These are phyloP conservation scores for Semaprochilodus insignis DNA, from an alignment of 2,797 vertebrate species.

Conservation along the genomic window DNA sequence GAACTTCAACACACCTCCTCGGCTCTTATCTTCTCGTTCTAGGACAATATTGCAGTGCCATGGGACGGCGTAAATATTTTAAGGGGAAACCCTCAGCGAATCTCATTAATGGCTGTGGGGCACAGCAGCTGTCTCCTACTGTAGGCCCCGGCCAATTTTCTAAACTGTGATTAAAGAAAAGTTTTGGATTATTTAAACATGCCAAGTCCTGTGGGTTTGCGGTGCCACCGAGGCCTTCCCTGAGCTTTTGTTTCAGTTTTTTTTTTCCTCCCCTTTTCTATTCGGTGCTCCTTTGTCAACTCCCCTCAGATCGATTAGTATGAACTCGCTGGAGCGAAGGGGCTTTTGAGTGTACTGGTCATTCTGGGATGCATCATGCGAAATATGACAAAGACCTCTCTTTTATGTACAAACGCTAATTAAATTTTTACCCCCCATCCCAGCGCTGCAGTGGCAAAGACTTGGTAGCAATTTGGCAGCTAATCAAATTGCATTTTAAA, in stretches of 20 bases:
- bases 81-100: slow-evolving; percentile 81
- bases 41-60: slow-evolving; percentile 80
- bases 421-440: slow-evolving; percentile 80
- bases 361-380: slow-evolving; percentile 81
- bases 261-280: slow-evolving; percentile 45
- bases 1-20: slow-evolving; percentile 83
- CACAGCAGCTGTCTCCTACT: slow-evolving; percentile 79
- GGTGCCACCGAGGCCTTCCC: slow-evolving; percentile 74
- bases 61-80: slow-evolving; percentile 85
- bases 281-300: slow-evolving; percentile 64
- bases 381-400: slow-evolving; percentile 83
- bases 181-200: slow-evolving; percentile 86
- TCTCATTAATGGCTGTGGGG: slow-evolving; percentile 82
- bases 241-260: slow-evolving; percentile 59
- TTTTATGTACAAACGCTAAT: slow-evolving; percentile 87
- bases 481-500: slow-evolving; percentile 91
- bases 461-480: slow-evolving; percentile 88
- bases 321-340: slow-evolving; percentile 78
- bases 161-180: slow-evolving; percentile 88
- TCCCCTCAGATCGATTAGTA: slow-evolving; percentile 82
- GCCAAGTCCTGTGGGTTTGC: slow-evolving; percentile 75
- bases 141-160: slow-evolving; percentile 83
- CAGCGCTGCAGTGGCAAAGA: slow-evolving; percentile 78
- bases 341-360: slow-evolving; percentile 83
- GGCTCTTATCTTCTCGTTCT: slow-evolving; percentile 81